Evolutionary conservation across 1,140 invertebrate genomes (phyloP).

Genomic region (Proales similis): DNA sequence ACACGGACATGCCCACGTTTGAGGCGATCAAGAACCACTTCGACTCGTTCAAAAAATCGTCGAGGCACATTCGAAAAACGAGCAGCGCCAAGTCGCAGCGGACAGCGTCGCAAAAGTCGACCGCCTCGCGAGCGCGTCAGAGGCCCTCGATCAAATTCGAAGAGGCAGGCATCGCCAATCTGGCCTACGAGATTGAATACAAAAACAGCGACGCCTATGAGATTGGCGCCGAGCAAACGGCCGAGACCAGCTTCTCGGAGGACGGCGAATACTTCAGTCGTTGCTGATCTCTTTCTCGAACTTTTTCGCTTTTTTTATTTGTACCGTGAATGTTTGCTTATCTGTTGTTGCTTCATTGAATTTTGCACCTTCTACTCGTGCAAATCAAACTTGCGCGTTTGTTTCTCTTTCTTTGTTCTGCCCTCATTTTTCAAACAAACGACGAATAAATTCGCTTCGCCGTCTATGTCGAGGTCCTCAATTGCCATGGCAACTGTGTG

Average conservation of each 20-base stretch:
- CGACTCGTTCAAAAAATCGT: conserved; percentile 37
- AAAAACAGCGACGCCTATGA: conserved; percentile 35
- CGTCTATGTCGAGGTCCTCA: too few species aligned
- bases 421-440: too few species aligned
- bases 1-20: conserved; percentile 15
- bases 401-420: too few species aligned
- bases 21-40: conserved; percentile 33
- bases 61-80: conserved; percentile 32
- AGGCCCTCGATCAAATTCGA: too few species aligned
- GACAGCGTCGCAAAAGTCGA: conserved; percentile 5
- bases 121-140: too few species aligned
- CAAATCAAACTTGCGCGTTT: too few species aligned
- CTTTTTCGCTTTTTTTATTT: not conserved
- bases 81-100: conserved; percentile 35
- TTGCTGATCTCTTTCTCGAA: conserved; percentile 3
- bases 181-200: conserved; percentile 32
- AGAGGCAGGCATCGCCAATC: conserved; percentile 28
- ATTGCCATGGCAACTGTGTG: too few species aligned
- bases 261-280: conserved; percentile 34
- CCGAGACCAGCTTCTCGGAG: not conserved
- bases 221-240: conserved; percentile 1
- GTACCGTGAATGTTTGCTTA: too few species aligned
- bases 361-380: too few species aligned
- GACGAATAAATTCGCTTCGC: too few species aligned
- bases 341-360: too few species aligned